Percentiles rank a stretch among this genome's conserved stretches.
Evolutionary conservation across 2,113 vertebrate genomes (phyloP).

Genomic region (Melanerpes aurifrons): DNA sequence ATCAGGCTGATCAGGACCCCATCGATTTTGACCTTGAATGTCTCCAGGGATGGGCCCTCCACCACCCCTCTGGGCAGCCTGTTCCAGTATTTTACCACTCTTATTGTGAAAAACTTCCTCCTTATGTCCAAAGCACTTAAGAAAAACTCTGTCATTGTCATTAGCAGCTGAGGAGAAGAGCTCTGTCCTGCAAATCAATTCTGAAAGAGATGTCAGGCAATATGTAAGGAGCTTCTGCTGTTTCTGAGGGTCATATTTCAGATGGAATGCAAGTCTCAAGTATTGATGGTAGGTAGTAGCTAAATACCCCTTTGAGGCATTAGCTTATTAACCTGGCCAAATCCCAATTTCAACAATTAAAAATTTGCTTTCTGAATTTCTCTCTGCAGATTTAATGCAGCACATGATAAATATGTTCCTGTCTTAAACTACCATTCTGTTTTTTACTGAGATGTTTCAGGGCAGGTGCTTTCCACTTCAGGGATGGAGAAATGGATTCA

Average conservation of each 20-base stretch:
- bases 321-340: slow-evolving; percentile 28
- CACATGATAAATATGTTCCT: slow-evolving; percentile 10
- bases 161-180: background rate
- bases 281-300: background rate
- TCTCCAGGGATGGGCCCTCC: too few species aligned
- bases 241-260: background rate
- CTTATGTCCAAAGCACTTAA: too few species aligned
- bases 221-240: background rate
- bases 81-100: too few species aligned
- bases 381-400: background rate
- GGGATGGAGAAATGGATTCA: background rate
- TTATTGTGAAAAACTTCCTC: too few species aligned
- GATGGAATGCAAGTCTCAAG: background rate
- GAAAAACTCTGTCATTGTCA: background rate
- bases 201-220: background rate
- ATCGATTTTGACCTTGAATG: too few species aligned
- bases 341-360: background rate
- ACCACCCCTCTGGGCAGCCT: too few species aligned
- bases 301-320: slow-evolving; percentile 22
- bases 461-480: background rate
- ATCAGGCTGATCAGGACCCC: too few species aligned
- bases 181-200: background rate
- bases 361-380: background rate
- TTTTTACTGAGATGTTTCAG: background rate
- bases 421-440: background rate